phyloP scores from a whole-genome alignment of 2,888 invertebrate species.

The Machimus atricapillus region DNA sequence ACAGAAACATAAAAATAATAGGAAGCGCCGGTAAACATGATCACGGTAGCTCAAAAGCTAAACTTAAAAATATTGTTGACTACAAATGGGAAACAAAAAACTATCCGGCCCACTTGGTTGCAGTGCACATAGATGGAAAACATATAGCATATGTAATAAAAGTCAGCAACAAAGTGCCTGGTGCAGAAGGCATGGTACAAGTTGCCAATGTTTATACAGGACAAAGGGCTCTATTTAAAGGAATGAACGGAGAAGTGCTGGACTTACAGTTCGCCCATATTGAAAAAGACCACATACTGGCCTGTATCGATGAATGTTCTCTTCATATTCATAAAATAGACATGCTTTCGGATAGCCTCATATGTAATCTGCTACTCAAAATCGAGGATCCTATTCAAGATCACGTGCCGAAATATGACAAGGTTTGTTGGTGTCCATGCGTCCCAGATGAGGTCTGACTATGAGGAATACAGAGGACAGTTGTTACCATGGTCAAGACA shows the following conservation, averaged over 20 bases:
- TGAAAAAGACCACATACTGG: constrained; percentile 74
- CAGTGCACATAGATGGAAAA: too few relatives aligned
- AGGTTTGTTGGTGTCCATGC: constrained; percentile 97
- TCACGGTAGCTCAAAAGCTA: constrained; percentile 88
- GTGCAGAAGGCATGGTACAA: constrained; percentile 83
- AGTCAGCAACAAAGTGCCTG: too few relatives aligned
- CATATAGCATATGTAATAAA: too few relatives aligned
- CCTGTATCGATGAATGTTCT: too few relatives aligned
- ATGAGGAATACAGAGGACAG: constrained; percentile 74
- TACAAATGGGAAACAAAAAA: constrained; percentile 92
- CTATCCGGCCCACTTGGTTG: constrained; percentile 86
- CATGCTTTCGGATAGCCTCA: too few relatives aligned
- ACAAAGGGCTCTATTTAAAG: constrained; percentile 82
- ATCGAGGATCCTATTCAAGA: too few relatives aligned
- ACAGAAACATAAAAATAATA: too few relatives aligned
- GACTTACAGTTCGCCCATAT: constrained; percentile 92
- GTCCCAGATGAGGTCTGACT: constrained; percentile 67
- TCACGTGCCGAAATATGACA: too few relatives aligned
- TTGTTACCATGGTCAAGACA: constrained; percentile 83
- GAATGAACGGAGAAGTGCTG: constrained; percentile 86
- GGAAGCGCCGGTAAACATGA: constrained; percentile 75
- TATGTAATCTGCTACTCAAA: too few relatives aligned
- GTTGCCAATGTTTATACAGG: constrained; percentile 74
- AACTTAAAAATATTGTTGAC: constrained; percentile 87
- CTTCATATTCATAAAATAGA: too few relatives aligned